Evolutionary conservation across 1,140 invertebrate genomes (phyloP).

Genomic region (Drosophila subpulchrella): DNA sequence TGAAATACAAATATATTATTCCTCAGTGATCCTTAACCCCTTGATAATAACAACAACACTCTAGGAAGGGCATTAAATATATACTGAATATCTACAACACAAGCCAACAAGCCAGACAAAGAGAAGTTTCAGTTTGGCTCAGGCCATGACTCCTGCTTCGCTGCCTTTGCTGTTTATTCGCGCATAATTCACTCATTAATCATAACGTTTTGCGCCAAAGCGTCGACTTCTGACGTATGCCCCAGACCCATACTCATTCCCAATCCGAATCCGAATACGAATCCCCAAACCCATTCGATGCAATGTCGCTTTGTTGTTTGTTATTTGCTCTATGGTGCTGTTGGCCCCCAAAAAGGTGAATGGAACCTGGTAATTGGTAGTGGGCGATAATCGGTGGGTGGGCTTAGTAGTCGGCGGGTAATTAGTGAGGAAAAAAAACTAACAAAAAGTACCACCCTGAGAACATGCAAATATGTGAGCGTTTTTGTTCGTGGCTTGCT

Average conservation of each 20-base stretch:
- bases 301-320: constrained; percentile 51
- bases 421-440: constrained; percentile 32
- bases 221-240: constrained; percentile 70
- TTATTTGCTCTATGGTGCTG: constrained; percentile 27
- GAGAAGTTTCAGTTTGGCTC: constrained; percentile 58
- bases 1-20: not conserved
- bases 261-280: constrained; percentile 16
- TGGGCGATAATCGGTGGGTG: constrained; percentile 25
- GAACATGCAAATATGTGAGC: constrained; percentile 33
- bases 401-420: constrained; percentile 38
- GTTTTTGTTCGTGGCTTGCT: constrained; percentile 8
- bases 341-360: constrained; percentile 52
- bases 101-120: constrained; percentile 67
- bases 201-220: constrained; percentile 77
- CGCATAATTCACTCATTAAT: constrained; percentile 83
- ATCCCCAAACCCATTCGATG: constrained; percentile 31
- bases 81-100: constrained; percentile 39
- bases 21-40: not conserved
- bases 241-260: constrained; percentile 20
- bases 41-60: not conserved
- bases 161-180: constrained; percentile 78
- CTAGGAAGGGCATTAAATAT: constrained; percentile 19
- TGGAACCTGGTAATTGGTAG: constrained; percentile 61
- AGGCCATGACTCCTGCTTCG: constrained; percentile 42
- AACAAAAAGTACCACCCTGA: constrained; percentile 3